Percentiles rank a stretch among this genome's conserved stretches.
Evolutionary conservation across 2,888 invertebrate species (phyloP).

Genomic region (Agrochola circellaris): DNA sequence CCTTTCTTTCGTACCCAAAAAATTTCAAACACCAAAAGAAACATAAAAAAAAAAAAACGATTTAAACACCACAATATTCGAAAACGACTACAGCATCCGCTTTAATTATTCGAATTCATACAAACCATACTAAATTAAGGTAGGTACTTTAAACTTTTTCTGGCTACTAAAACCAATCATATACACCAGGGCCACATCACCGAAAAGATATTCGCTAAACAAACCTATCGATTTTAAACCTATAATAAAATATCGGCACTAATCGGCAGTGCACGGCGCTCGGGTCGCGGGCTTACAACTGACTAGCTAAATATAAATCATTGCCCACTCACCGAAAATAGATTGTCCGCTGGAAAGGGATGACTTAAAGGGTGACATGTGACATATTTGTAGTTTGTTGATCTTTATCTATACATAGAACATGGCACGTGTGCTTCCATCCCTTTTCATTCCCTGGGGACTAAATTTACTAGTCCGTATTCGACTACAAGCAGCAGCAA

Average conservation of each 20-base stretch:
- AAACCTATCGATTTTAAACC: slow-evolving; percentile 43
- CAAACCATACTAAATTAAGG: neutral
- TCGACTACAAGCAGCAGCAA: no score
- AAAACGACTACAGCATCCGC: neutral
- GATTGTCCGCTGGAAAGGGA: slow-evolving; percentile 62
- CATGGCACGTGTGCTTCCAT: neutral
- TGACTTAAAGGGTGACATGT: slow-evolving; percentile 62
- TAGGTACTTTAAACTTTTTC: neutral
- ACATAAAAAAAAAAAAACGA: no score
- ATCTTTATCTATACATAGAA: slow-evolving; percentile 43
- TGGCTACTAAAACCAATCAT: neutral
- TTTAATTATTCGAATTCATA: neutral
- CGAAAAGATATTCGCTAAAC: slow-evolving; percentile 1
- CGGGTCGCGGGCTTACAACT: slow-evolving; percentile 51
- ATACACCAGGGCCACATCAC: slow-evolving; percentile 46
- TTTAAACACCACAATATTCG: neutral
- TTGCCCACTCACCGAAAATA: slow-evolving; percentile 60
- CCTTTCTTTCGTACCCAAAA: neutral
- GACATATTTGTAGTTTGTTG: slow-evolving; percentile 60
- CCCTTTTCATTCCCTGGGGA: neutral
- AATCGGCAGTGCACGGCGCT: slow-evolving; percentile 34
- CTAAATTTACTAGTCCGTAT: no score
- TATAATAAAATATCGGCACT: slow-evolving; percentile 27
- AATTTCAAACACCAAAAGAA: neutral
- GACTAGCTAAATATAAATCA: slow-evolving; percentile 64